Evolutionary conservation across 2,797 vertebrate genomes (phyloP).

Genomic region (Gobionotothen gibberifrons): DNA sequence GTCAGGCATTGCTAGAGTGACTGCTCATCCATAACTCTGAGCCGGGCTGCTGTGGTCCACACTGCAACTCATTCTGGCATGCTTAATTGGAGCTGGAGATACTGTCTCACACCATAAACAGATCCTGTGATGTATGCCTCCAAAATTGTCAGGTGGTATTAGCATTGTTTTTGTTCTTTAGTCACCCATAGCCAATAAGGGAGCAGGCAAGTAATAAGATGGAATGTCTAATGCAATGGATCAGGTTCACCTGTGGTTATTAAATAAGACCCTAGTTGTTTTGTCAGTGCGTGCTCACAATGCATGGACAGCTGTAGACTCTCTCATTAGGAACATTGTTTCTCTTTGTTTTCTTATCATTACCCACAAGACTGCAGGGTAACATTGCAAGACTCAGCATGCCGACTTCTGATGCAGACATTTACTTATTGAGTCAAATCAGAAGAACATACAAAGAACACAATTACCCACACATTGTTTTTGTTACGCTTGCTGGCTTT

Average conservation of each 20-base stretch:
- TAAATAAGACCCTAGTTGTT: conserved; percentile 67
- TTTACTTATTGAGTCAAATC: conserved; percentile 24
- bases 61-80: conserved; percentile 82
- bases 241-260: conserved; percentile 70
- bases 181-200: conserved; percentile 77
- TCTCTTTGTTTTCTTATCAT: conserved; percentile 25
- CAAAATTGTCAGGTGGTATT: conserved; percentile 81
- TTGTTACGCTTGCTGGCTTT: conserved; percentile 1
- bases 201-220: conserved; percentile 70
- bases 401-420: conserved; percentile 1
- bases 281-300: conserved; percentile 44
- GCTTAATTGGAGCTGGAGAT: conserved; percentile 84
- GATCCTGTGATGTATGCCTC: conserved; percentile 79
- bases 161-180: conserved; percentile 82
- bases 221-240: conserved; percentile 60
- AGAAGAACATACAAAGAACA: conserved; percentile 9
- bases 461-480: conserved; percentile 15
- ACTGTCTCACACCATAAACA: conserved; percentile 81
- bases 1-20: conserved; percentile 79
- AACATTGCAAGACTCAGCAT: conserved; percentile 22
- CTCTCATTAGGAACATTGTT: conserved; percentile 54
- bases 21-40: conserved; percentile 84
- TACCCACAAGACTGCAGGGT: conserved; percentile 1
- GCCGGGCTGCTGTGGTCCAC: conserved; percentile 74
- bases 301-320: conserved; percentile 33